Conservation (phyloP, 2,113 vertebrate species). For the Misgurnus anguillicaudatus region DNA sequence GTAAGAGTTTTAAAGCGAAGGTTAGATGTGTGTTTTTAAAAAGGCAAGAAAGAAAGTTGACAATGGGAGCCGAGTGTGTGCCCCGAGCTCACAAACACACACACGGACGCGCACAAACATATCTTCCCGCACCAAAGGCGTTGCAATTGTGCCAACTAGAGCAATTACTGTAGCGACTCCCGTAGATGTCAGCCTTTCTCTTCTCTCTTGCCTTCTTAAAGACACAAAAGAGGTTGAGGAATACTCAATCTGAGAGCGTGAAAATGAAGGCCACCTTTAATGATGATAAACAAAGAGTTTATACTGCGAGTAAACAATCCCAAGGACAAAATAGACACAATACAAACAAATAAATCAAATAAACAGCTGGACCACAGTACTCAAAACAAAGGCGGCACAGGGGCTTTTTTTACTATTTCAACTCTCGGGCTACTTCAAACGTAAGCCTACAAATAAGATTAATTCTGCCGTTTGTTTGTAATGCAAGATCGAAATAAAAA, state of each 20-base stretch:
- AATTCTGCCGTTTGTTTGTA: conserved; percentile 8
- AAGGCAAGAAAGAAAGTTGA: background rate
- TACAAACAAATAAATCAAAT: conserved; percentile 63
- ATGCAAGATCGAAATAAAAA: background rate
- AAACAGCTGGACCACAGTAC: conserved; percentile 57
- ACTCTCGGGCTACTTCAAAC: background rate
- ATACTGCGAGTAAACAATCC: conserved; percentile 66
- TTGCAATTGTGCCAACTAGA: conserved; percentile 74
- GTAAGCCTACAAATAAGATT: background rate
- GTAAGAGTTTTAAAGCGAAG: background rate
- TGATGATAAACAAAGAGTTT: conserved; percentile 73
- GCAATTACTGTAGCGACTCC: conserved; percentile 72
- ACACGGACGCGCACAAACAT: conserved; percentile 45
- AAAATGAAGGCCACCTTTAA: conserved; percentile 75
- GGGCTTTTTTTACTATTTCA: background rate
- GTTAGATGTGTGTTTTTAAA: background rate
- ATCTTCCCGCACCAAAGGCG: conserved; percentile 73
- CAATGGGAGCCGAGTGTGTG: background rate
- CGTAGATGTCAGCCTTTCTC: conserved; percentile 61
- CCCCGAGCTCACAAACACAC: background rate
- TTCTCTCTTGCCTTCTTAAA: conserved; percentile 55
- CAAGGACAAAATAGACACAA: conserved; percentile 67
- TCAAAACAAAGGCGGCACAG: conserved; percentile 48
- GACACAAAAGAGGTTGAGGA: conserved; percentile 74
- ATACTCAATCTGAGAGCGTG: conserved; percentile 70